Percentiles rank a stretch among this genome's conserved stretches.
phyloP scores from a whole-genome alignment of 2,888 invertebrate species.

The Priocnemis perturbator region DNA sequence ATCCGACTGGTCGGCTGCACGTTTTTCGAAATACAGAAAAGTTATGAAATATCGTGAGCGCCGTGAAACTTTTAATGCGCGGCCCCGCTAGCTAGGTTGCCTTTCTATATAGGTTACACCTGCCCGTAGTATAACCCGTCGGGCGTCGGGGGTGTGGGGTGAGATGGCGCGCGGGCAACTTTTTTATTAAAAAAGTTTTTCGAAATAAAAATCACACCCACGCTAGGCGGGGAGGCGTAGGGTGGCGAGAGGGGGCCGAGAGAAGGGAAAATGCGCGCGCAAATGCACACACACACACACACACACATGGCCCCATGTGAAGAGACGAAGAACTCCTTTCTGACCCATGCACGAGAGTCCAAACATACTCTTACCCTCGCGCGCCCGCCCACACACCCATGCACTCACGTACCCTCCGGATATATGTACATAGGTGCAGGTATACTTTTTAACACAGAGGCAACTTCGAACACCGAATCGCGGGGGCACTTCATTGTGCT shows the following conservation, averaged over 20 bases:
- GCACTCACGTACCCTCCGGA: no score
- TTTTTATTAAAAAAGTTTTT: conserved; percentile 75
- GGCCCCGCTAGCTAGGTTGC: conserved; percentile 54
- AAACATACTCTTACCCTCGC: not conserved
- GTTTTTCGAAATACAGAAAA: conserved; percentile 73
- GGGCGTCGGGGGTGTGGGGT: conserved; percentile 23
- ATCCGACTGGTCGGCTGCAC: conserved; percentile 39
- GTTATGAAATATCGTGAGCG: conserved; percentile 74
- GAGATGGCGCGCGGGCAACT: conserved; percentile 59
- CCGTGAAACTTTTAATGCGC: conserved; percentile 74
- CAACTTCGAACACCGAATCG: no score
- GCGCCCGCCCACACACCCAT: no score
- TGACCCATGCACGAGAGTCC: not conserved
- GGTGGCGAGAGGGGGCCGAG: conserved; percentile 6
- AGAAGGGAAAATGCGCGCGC: not conserved
- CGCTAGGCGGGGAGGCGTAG: conserved; percentile 8
- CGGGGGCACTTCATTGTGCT: not conserved
- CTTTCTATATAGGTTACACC: conserved; percentile 54
- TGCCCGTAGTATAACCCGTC: conserved; percentile 42
- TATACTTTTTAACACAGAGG: no score
- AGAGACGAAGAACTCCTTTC: not conserved
- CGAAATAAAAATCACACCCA: conserved; percentile 67
- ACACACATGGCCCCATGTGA: not conserved
- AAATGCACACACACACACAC: not conserved
- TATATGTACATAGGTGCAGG: not conserved